Conservation (phyloP, 1,140 invertebrate genomes). For the Cyphomyrmex costatus region DNA sequence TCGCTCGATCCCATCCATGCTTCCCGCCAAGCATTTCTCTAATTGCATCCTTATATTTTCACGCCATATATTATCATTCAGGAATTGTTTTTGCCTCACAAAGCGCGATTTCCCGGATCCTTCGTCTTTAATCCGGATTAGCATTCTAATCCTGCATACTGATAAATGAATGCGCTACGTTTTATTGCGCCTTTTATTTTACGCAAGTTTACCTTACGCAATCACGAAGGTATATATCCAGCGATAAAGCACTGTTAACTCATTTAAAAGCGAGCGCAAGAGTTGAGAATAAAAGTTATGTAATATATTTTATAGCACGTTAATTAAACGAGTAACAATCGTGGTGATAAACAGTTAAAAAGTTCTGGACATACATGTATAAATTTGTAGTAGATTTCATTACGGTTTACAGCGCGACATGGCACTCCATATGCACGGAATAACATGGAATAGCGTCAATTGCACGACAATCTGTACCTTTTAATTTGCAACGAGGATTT, state of each 20-base stretch:
- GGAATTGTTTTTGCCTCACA: background rate
- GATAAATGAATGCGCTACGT: slow-evolving; percentile 6
- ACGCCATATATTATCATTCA: background rate
- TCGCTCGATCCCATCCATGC: background rate
- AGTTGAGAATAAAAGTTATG: background rate
- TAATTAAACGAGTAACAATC: slow-evolving; percentile 19
- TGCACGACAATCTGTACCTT: background rate
- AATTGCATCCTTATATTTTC: slow-evolving; percentile 33
- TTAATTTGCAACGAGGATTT: background rate
- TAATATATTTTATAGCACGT: background rate
- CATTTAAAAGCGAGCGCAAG: no score
- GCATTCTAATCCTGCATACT: slow-evolving; percentile 27
- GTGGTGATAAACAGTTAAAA: background rate
- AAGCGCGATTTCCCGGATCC: background rate
- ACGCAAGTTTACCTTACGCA: background rate
- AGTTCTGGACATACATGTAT: background rate
- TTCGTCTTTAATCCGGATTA: background rate
- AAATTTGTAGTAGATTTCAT: slow-evolving; percentile 26
- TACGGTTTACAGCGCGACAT: background rate
- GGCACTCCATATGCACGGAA: background rate
- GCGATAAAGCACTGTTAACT: background rate
- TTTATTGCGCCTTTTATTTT: background rate
- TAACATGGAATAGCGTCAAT: slow-evolving; percentile 12
- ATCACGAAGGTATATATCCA: no score
- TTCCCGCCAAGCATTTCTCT: background rate